Evolutionary conservation across 2,113 vertebrate genomes (phyloP).

Genomic region (Siphamia tubifer): DNA sequence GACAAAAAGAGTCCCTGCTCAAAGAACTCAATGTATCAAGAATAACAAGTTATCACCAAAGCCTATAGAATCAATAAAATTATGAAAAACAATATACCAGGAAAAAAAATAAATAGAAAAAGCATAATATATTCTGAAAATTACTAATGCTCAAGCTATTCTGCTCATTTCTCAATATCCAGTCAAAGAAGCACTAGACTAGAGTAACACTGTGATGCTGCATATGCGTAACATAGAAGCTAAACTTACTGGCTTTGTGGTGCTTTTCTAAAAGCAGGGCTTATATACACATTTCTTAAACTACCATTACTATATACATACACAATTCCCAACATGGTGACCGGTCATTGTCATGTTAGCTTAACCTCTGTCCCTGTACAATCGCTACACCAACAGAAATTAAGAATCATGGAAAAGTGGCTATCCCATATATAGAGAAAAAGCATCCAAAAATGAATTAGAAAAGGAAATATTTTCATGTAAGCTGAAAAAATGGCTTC

Average conservation of each 20-base stretch:
- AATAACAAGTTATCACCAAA: slow-evolving; percentile 52
- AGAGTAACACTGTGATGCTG: slow-evolving; percentile 44
- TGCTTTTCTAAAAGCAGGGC: slow-evolving; percentile 60
- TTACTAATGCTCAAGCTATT: slow-evolving; percentile 53
- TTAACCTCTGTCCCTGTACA: not conserved
- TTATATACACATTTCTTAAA: slow-evolving; percentile 49
- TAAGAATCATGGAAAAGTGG: not conserved
- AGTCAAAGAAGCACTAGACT: slow-evolving; percentile 52
- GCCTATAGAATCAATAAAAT: slow-evolving; percentile 52
- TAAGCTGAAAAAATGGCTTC: slow-evolving; percentile 22
- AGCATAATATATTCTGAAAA: slow-evolving; percentile 44
- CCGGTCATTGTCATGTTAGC: slow-evolving; percentile 15
- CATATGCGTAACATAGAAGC: slow-evolving; percentile 58
- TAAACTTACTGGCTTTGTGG: slow-evolving; percentile 39
- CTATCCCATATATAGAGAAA: not conserved
- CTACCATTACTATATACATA: slow-evolving; percentile 29
- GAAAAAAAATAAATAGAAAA: slow-evolving; percentile 31
- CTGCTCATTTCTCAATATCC: slow-evolving; percentile 45
- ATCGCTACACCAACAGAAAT: not conserved
- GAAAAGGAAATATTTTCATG: not conserved
- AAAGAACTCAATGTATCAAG: slow-evolving; percentile 38
- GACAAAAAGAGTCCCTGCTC: too few relatives aligned
- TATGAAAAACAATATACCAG: not conserved
- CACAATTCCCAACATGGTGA: slow-evolving; percentile 21
- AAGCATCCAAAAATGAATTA: not conserved